phyloP scores from a whole-genome alignment of 2,888 invertebrate genomes.

The Tribolium freemani region DNA sequence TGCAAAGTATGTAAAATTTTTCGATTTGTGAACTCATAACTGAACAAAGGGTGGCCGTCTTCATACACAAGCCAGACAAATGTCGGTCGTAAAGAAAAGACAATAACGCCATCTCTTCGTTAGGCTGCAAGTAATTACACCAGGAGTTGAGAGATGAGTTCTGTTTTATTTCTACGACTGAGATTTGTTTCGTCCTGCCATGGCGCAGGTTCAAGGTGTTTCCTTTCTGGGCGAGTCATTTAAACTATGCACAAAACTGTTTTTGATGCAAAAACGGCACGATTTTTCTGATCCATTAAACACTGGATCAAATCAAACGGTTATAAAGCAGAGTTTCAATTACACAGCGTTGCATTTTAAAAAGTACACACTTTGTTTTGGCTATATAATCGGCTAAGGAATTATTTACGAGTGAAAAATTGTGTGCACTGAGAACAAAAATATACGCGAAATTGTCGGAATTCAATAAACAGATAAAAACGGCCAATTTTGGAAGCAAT shows the following conservation, averaged over 20 bases:
- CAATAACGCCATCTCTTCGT: neutral
- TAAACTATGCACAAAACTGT: neutral
- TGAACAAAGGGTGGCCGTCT: neutral
- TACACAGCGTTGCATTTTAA: neutral
- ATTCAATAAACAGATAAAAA: constrained; percentile 6
- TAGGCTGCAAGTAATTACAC: neutral
- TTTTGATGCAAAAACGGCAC: neutral
- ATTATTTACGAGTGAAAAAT: neutral
- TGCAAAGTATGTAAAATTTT: too few species aligned
- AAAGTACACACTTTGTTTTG: neutral
- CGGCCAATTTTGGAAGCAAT: neutral
- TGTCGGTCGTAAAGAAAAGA: neutral
- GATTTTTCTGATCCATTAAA: neutral
- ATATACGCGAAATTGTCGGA: neutral
- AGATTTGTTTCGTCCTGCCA: neutral
- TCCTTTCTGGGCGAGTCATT: neutral
- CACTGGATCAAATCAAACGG: neutral
- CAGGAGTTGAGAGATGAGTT: neutral
- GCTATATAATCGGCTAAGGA: too few species aligned
- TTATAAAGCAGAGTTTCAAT: neutral
- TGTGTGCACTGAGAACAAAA: neutral
- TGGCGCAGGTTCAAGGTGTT: neutral
- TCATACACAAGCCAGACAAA: neutral
- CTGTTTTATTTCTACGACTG: neutral
- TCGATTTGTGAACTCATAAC: too few species aligned